A percentile compares a stretch with the other conserved stretches of the same genome.
Conservation (phyloP, 2,888 invertebrate genomes). For the Dexiosoma caninum region DNA sequence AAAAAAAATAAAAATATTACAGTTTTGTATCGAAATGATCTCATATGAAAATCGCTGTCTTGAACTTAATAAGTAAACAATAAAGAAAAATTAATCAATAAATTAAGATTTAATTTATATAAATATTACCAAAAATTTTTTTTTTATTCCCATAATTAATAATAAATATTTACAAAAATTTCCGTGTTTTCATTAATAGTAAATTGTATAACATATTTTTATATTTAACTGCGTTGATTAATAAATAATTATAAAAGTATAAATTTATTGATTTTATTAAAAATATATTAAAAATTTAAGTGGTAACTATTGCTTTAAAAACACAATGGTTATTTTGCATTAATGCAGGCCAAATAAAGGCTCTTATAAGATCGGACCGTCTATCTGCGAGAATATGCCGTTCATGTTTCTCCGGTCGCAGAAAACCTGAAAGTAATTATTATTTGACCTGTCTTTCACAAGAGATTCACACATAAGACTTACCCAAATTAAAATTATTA, state of each 20-base stretch:
- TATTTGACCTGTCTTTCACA: not conserved
- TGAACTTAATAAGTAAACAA: too few relatives aligned
- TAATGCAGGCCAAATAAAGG: conserved; percentile 92
- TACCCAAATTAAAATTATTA: conserved; percentile 84
- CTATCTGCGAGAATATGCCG: conserved; percentile 87
- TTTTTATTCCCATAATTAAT: conserved; percentile 34
- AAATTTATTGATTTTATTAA: too few relatives aligned
- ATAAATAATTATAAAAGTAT: too few relatives aligned
- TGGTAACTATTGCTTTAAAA: conserved; percentile 91
- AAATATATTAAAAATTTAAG: conserved; percentile 79
- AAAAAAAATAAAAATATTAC: not conserved
- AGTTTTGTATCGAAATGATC: conserved; percentile 35
- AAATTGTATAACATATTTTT: too few relatives aligned
- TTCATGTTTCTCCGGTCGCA: conserved; percentile 87
- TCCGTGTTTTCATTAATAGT: too few relatives aligned
- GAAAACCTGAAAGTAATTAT: conserved; percentile 78
- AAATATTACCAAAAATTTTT: too few relatives aligned
- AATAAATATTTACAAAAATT: conserved; percentile 52
- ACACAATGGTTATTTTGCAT: conserved; percentile 87
- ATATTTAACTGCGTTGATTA: too few relatives aligned
- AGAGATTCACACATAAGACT: conserved; percentile 39
- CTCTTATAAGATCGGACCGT: conserved; percentile 85
- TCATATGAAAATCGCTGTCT: conserved; percentile 13
- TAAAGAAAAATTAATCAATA: not conserved
- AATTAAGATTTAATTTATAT: not conserved